A percentile compares a stretch with the other conserved stretches of the same genome.
phyloP scores from a whole-genome alignment of 1,140 invertebrate genomes.

The Palaemon carinicauda region DNA sequence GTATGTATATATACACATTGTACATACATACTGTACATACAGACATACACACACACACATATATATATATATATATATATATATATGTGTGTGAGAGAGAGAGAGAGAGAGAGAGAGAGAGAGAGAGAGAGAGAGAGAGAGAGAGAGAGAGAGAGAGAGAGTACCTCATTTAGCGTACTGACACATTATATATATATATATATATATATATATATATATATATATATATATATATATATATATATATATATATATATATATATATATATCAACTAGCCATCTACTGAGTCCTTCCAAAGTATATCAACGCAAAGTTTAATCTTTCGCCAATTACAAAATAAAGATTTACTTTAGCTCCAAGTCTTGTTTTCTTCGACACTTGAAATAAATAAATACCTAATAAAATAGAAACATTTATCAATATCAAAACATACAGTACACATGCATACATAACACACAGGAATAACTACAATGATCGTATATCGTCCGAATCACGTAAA shows the following conservation, averaged over 20 bases:
- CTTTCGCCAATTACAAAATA: too few relatives aligned
- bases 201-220: not conserved
- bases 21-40: not conserved
- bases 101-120: too few relatives aligned
- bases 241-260: conserved; percentile 11
- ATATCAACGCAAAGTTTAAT: not conserved
- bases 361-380: too few relatives aligned
- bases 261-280: not conserved
- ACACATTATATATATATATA: not conserved
- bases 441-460: not conserved
- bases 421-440: not conserved
- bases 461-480: not conserved
- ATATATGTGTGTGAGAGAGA: too few relatives aligned
- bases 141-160: too few relatives aligned
- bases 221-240: not conserved
- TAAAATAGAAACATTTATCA: too few relatives aligned
- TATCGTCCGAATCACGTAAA: not conserved
- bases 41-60: not conserved
- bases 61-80: not conserved
- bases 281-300: too few relatives aligned
- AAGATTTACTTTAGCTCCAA: too few relatives aligned
- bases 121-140: too few relatives aligned
- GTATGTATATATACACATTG: not conserved
- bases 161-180: too few relatives aligned
- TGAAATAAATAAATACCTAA: too few relatives aligned